Conservation (phyloP, 2,888 invertebrate genomes). For the Escarpia spicata region DNA sequence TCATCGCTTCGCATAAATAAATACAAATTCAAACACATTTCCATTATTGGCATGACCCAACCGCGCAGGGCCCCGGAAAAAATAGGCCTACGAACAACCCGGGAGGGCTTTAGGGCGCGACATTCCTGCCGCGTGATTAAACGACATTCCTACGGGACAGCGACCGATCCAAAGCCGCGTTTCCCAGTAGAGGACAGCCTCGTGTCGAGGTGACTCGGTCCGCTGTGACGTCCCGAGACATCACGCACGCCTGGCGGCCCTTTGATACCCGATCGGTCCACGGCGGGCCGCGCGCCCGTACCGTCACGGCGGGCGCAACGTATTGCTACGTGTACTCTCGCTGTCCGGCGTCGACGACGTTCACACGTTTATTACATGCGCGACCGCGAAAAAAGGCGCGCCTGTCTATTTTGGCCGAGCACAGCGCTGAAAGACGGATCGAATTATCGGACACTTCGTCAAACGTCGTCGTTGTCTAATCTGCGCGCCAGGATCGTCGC, state of each 20-base stretch:
- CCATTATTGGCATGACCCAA: not conserved
- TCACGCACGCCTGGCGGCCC: not conserved
- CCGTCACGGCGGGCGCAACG: not conserved
- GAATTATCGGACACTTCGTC: too few species aligned
- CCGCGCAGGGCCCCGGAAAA: not conserved
- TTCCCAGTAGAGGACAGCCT: not conserved
- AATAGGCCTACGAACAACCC: not conserved
- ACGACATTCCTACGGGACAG: not conserved
- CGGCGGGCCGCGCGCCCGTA: not conserved
- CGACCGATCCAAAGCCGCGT: conserved; percentile 8
- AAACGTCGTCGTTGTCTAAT: too few species aligned
- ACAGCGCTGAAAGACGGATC: too few species aligned
- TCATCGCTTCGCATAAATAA: not conserved
- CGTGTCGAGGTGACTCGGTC: not conserved
- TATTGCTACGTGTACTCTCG: not conserved
- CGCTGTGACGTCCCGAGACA: not conserved
- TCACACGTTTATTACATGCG: not conserved
- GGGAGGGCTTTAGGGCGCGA: not conserved
- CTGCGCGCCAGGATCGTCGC: too few species aligned
- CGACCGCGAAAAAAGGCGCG: not conserved
- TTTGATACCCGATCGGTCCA: not conserved
- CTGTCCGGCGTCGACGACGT: not conserved
- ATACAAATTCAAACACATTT: not conserved
- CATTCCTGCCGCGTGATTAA: not conserved
- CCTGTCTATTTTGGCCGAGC: not conserved